These are phyloP conservation scores for Baryphthengus martii DNA, from an alignment of 2,113 vertebrate species.

Conservation along the genomic window DNA sequence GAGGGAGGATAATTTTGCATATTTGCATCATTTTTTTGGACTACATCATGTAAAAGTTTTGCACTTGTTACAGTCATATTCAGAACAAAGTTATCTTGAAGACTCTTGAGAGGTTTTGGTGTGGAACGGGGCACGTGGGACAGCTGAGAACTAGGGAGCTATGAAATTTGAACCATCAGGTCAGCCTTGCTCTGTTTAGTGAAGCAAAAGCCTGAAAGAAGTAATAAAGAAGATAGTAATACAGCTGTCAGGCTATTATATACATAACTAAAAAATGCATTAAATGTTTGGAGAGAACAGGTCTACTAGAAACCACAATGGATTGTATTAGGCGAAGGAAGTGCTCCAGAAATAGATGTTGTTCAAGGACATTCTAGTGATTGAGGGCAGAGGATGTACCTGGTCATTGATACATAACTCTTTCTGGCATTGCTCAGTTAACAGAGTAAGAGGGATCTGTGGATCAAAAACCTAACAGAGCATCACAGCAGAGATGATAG, in stretches of 20 bases:
- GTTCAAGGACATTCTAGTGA: background rate
- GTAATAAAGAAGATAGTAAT: background rate
- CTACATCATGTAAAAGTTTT: background rate
- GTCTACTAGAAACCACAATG: background rate
- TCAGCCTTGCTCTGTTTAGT: background rate
- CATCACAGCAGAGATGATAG: background rate
- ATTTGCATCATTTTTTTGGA: background rate
- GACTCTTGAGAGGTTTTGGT: accelerated
- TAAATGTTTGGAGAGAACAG: background rate
- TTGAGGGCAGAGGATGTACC: background rate
- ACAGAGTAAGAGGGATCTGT: background rate
- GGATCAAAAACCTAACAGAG: background rate
- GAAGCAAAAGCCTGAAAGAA: background rate
- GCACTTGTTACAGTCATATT: background rate
- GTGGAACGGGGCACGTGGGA: background rate
- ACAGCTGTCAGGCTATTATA: background rate
- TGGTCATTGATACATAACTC: background rate
- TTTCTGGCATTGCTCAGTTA: background rate
- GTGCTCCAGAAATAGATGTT: background rate
- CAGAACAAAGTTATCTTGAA: background rate
- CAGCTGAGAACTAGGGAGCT: background rate
- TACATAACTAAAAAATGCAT: background rate
- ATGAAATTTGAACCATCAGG: background rate
- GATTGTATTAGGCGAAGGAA: background rate
- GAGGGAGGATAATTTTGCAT: background rate